A percentile compares a stretch with the other conserved stretches of the same genome.
Conservation (phyloP, 2,113 vertebrate genomes). For the Phrynocephalus versicolor region DNA sequence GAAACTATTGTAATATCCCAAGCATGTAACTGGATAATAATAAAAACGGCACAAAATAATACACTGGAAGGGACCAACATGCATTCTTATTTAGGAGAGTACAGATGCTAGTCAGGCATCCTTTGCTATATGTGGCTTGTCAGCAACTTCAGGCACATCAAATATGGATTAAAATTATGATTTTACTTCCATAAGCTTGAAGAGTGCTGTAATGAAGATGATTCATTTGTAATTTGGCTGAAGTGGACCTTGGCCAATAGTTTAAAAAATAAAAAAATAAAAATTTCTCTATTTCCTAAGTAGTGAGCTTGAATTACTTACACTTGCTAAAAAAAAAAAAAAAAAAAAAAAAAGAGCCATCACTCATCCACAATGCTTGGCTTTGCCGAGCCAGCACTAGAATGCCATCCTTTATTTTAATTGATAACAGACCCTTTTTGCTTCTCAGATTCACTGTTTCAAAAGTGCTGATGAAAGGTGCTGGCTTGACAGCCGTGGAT, state of each 20-base stretch:
- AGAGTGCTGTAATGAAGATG: background rate
- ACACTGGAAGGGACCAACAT: background rate
- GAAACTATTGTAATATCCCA: background rate
- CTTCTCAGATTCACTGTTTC: conserved; percentile 17
- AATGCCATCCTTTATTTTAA: conserved; percentile 20
- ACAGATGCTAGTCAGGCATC: background rate
- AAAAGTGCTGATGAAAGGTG: conserved; percentile 7
- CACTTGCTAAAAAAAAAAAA: conserved; percentile 12
- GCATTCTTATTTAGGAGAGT: background rate
- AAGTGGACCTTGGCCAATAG: background rate
- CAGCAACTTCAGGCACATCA: conserved; percentile 6
- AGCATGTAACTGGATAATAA: background rate
- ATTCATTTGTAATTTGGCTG: conserved; percentile 23
- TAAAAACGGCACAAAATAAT: background rate
- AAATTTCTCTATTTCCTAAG: conserved; percentile 25
- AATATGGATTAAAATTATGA: conserved; percentile 1
- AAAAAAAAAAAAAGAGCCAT: conserved; percentile 20
- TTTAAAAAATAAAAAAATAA: conserved; percentile 17
- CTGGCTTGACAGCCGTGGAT: background rate
- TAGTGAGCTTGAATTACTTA: conserved; percentile 35
- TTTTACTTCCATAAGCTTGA: conserved; percentile 21
- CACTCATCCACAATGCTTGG: conserved; percentile 9
- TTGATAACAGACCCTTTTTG: conserved; percentile 10
- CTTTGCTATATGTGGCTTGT: background rate
- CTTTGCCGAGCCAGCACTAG: conserved; percentile 23